A percentile compares a stretch with the other conserved stretches of the same genome.
Evolutionary conservation across 2,888 invertebrate genomes (phyloP).

Genomic region (Clepsis dumicolana): DNA sequence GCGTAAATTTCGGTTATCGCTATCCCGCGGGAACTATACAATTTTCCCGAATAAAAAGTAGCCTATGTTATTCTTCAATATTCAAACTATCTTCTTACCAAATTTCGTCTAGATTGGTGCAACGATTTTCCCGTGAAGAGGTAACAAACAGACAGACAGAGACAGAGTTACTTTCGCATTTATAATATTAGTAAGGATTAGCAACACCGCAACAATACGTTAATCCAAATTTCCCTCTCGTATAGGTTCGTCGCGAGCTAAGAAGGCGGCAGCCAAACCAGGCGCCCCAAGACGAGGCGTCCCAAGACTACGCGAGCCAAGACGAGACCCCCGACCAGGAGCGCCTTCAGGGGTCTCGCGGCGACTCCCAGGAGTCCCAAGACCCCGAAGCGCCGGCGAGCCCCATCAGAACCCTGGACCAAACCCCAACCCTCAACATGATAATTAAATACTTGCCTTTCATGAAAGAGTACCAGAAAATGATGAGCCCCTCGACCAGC

Average conservation of each 20-base stretch:
- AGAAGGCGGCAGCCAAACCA: conserved; percentile 37
- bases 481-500: conserved; percentile 43
- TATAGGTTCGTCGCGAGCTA: conserved; percentile 55
- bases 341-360: conserved; percentile 5
- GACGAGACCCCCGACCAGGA: neutral
- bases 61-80: too few species aligned
- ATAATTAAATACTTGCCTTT: conserved; percentile 70
- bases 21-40: too few species aligned
- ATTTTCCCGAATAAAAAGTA: too few species aligned
- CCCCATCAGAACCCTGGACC: conserved; percentile 47
- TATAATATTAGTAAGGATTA: too few species aligned
- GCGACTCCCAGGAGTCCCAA: neutral
- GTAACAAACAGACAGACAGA: too few species aligned
- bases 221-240: neutral
- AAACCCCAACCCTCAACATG: conserved; percentile 60
- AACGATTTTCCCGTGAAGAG: too few species aligned
- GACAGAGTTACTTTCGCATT: too few species aligned
- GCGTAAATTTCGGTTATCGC: too few species aligned
- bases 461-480: conserved; percentile 64
- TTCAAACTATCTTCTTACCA: too few species aligned
- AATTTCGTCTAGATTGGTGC: too few species aligned
- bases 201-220: too few species aligned
- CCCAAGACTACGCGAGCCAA: neutral
- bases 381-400: neutral
- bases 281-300: neutral